A percentile compares a stretch with the other conserved stretches of the same genome.
Conservation (phyloP, 2,113 vertebrate species). For the Dicentrarchus labrax region DNA sequence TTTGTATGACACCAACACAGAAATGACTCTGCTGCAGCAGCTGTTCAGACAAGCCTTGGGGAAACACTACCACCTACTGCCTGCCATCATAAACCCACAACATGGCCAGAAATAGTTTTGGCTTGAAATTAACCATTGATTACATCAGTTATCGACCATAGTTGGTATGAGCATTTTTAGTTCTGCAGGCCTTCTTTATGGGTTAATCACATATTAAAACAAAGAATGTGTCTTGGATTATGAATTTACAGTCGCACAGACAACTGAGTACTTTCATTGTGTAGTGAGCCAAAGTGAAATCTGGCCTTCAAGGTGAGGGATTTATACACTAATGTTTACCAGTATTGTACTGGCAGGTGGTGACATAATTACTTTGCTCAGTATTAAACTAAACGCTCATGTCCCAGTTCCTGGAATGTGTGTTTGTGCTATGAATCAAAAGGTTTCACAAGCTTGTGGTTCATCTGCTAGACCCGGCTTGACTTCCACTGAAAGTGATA, state of each 20-base stretch:
- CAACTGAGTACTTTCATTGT: neutral
- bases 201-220: neutral
- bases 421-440: neutral
- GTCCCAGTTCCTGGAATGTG: neutral
- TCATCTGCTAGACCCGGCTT: neutral
- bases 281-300: neutral
- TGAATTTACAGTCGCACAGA: neutral
- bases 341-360: neutral
- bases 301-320: neutral
- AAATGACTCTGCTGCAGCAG: neutral
- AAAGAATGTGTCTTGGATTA: neutral
- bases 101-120: neutral
- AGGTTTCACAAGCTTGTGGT: neutral
- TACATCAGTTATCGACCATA: neutral
- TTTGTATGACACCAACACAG: neutral
- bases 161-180: conserved; percentile 2
- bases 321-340: neutral
- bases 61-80: conserved; percentile 73
- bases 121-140: neutral
- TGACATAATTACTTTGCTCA: neutral
- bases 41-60: neutral
- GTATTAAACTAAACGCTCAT: neutral
- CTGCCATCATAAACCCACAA: neutral
- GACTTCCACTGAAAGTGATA: conserved; percentile 23
- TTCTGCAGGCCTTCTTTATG: neutral